Conservation (phyloP, 53 echinoderm and acorn worm genomes). For the Mesocentrotus franciscanus region DNA sequence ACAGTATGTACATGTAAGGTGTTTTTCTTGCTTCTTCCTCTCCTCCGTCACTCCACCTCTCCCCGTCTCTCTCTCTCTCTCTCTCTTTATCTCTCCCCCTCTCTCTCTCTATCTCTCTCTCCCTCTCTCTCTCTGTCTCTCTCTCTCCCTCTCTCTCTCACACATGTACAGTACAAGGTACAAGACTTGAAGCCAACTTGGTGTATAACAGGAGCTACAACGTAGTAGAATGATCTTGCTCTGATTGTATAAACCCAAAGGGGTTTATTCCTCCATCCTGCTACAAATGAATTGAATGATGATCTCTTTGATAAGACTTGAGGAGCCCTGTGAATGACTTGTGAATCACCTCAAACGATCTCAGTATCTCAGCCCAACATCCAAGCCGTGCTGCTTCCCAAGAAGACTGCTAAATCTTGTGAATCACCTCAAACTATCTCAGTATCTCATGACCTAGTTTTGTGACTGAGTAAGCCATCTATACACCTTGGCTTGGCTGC, state of each 20-base stretch:
- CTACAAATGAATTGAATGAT: background rate
- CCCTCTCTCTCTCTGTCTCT: background rate
- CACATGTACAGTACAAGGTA: no score
- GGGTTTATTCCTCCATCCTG: background rate
- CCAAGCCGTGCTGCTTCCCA: no score
- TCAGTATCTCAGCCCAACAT: no score
- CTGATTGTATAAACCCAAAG: background rate
- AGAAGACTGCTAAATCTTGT: no score
- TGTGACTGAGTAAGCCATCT: background rate
- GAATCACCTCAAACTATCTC: background rate
- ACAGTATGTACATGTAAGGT: no score
- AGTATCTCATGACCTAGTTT: background rate
- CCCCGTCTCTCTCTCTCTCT: background rate
- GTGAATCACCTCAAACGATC: background rate
- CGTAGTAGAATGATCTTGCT: background rate
- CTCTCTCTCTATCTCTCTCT: background rate
- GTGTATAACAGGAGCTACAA: background rate
- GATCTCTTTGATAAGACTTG: constrained; percentile 8
- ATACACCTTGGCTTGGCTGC: no score
- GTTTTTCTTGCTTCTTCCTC: background rate
- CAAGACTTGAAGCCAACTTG: background rate
- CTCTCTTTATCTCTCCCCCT: background rate
- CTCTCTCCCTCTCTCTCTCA: background rate
- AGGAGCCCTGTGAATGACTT: background rate
- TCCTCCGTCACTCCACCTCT: background rate